phyloP scores from a whole-genome alignment of 1,140 invertebrate genomes.

The Cheumatopsyche charites region DNA sequence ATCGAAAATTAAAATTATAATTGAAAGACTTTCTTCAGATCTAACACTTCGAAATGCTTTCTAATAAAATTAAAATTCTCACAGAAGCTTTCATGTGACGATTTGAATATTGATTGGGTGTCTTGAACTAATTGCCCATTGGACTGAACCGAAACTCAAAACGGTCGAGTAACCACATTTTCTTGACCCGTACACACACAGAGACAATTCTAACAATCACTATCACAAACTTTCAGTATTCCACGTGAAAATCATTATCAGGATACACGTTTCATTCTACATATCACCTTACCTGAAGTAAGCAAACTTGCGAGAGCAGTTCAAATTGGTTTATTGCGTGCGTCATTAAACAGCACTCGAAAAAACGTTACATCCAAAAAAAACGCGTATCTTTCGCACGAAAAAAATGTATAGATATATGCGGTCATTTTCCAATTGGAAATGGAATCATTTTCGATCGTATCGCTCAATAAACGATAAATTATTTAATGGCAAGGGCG shows the following conservation, averaged over 20 bases:
- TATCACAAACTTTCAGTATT: background rate
- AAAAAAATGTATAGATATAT: no score
- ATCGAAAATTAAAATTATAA: no score
- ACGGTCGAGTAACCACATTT: background rate
- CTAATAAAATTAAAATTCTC: no score
- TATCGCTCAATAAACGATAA: no score
- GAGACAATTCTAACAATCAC: no score
- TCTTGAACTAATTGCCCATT: constrained; percentile 35
- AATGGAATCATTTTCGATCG: no score
- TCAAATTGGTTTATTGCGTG: constrained; percentile 24
- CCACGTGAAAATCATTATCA: background rate
- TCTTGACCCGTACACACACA: background rate
- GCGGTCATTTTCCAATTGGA: no score
- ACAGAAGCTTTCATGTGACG: background rate
- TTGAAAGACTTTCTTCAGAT: no score
- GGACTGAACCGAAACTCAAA: constrained; percentile 13
- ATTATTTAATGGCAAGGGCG: no score
- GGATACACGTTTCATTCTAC: background rate
- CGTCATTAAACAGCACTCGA: background rate
- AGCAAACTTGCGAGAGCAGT: background rate
- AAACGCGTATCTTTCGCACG: no score
- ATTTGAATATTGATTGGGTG: constrained; percentile 41
- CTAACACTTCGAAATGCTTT: no score
- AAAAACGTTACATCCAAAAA: no score
- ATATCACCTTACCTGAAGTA: background rate